phyloP scores from a whole-genome alignment of 2,797 vertebrate species.

The Neoniphon sammara region DNA sequence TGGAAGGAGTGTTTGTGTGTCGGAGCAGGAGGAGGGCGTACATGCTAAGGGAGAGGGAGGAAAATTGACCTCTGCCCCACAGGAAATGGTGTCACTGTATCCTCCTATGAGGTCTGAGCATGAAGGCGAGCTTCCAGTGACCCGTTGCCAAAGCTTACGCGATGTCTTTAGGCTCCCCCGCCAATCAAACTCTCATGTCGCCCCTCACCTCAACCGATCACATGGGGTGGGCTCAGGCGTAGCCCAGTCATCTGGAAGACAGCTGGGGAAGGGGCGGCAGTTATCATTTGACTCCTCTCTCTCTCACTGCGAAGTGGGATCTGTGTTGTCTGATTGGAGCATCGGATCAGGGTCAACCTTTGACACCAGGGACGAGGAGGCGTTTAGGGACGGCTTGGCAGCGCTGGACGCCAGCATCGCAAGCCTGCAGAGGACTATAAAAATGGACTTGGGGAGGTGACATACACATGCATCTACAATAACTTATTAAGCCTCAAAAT shows the following conservation, averaged over 20 bases:
- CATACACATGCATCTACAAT: neutral
- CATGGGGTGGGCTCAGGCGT: neutral
- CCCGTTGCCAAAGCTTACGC: neutral
- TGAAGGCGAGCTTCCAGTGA: neutral
- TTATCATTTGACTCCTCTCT: constrained; percentile 62
- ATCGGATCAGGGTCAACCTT: constrained; percentile 87
- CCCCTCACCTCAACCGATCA: neutral
- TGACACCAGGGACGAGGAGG: constrained; percentile 89
- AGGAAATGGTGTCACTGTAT: neutral
- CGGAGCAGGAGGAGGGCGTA: neutral
- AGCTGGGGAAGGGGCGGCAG: constrained; percentile 3
- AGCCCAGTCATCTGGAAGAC: neutral
- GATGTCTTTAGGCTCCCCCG: constrained; percentile 3
- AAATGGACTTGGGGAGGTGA: constrained; percentile 82
- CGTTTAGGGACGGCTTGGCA: constrained; percentile 89
- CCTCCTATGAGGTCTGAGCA: neutral
- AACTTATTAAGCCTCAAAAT: too few relatives aligned
- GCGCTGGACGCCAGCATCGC: constrained; percentile 94
- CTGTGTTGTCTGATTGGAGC: constrained; percentile 85
- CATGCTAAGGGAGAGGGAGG: neutral
- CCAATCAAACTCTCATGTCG: neutral
- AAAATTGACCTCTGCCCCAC: constrained; percentile 23
- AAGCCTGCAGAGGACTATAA: constrained; percentile 88
- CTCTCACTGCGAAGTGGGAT: constrained; percentile 79
- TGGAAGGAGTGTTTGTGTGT: neutral